phyloP scores from a whole-genome alignment of 2,797 vertebrate species.

The Telmatherina bonti region DNA sequence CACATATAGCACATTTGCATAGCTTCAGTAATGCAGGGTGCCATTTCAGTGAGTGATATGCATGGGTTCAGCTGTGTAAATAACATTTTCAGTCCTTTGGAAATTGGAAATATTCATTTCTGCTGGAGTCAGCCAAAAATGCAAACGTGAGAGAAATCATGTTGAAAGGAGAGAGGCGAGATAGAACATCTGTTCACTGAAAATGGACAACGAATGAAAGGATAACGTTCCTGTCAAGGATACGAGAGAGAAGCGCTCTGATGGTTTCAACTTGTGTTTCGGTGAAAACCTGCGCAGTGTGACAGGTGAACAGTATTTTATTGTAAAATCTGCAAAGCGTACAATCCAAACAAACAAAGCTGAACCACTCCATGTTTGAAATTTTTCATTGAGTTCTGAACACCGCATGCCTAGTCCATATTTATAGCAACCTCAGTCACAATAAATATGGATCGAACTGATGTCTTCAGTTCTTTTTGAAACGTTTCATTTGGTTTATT shows the following conservation, averaged over 20 bases:
- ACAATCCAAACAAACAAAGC: constrained; percentile 29
- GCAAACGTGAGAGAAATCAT: constrained; percentile 29
- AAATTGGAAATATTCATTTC: constrained; percentile 42
- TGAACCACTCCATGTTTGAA: constrained; percentile 1
- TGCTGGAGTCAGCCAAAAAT: constrained; percentile 50
- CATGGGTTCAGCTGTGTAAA: constrained; percentile 27
- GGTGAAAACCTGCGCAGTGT: constrained; percentile 26
- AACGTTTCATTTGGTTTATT: constrained; percentile 16
- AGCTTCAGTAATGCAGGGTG: neutral
- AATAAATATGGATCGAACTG: constrained; percentile 23
- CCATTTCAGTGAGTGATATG: constrained; percentile 23
- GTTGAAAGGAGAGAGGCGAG: constrained; percentile 33
- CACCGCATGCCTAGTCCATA: constrained; percentile 16
- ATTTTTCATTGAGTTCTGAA: constrained; percentile 15
- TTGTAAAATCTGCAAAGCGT: constrained; percentile 45
- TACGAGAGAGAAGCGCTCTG: constrained; percentile 29
- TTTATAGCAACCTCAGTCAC: constrained; percentile 32
- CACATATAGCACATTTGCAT: neutral
- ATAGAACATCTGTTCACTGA: constrained; percentile 50
- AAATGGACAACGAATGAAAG: constrained; percentile 54
- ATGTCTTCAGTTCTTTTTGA: constrained; percentile 32
- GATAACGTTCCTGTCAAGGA: constrained; percentile 57
- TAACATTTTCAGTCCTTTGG: constrained; percentile 36
- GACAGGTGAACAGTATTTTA: constrained; percentile 69
- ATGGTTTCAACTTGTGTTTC: constrained; percentile 43